Evolutionary conservation across 2,797 vertebrate species (phyloP).

Genomic region (Synaphobranchus kaupii): DNA sequence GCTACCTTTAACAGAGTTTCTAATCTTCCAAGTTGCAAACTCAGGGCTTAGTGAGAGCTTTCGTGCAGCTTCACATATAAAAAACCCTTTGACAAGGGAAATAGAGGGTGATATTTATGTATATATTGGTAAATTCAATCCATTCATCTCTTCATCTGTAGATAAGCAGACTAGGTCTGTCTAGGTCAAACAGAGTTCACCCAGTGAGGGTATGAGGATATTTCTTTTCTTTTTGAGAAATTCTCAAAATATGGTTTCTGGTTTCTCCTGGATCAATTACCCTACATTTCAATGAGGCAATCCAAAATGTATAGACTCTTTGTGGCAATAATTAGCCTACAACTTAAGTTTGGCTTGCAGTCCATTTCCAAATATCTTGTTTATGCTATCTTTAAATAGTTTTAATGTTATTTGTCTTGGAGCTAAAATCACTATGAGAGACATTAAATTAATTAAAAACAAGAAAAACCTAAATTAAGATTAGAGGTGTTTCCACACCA

Average conservation of each 20-base stretch:
- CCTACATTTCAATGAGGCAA: neutral
- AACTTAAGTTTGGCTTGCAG: conserved; percentile 18
- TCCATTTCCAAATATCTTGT: neutral
- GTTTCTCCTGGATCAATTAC: neutral
- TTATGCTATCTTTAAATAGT: conserved; percentile 27
- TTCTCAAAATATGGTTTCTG: neutral
- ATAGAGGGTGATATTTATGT: neutral
- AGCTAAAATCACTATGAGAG: conserved; percentile 33
- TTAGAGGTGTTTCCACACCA: conserved; percentile 55
- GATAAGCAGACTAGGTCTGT: neutral
- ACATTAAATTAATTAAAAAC: conserved; percentile 49
- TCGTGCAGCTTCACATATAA: neutral
- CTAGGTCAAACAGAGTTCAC: neutral
- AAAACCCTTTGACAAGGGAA: neutral
- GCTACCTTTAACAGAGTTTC: neutral
- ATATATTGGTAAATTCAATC: neutral
- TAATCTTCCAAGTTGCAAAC: neutral
- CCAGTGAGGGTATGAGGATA: neutral
- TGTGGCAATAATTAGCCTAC: conserved; percentile 5
- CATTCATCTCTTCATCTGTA: neutral
- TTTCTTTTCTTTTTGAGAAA: neutral
- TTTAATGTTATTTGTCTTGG: conserved; percentile 48
- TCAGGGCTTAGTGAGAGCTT: neutral
- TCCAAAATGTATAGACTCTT: neutral
- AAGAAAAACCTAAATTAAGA: conserved; percentile 32